Conservation (phyloP, 2,888 invertebrate species). For the Cantharis nigra region DNA sequence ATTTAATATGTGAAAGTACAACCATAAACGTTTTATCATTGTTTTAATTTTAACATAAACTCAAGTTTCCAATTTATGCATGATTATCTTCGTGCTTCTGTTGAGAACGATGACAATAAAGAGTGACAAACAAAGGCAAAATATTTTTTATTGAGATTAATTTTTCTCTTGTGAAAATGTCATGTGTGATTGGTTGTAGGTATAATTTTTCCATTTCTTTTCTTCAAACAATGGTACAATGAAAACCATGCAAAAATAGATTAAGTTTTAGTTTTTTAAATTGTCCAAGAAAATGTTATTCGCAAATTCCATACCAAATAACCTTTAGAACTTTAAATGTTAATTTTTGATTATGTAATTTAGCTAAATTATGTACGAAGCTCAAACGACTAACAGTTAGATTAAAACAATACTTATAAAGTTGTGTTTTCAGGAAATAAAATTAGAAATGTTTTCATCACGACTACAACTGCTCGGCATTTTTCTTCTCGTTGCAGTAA, state of each 20-base stretch:
- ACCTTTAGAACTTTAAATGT: neutral
- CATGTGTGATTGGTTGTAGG: neutral
- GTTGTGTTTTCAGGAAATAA: slow-evolving; percentile 19
- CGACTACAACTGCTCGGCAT: slow-evolving; percentile 11
- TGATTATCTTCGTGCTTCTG: neutral
- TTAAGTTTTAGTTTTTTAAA: neutral
- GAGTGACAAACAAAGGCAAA: neutral
- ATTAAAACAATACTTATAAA: neutral
- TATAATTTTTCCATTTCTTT: neutral
- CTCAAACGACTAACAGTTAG: neutral
- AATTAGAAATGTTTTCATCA: slow-evolving; percentile 16
- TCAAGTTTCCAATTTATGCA: neutral
- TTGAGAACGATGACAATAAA: neutral
- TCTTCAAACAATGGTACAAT: neutral
- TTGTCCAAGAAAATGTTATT: neutral
- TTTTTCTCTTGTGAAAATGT: neutral
- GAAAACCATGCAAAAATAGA: neutral
- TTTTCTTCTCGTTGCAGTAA: slow-evolving; percentile 1
- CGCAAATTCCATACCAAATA: neutral
- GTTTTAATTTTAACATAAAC: neutral
- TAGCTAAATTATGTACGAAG: neutral
- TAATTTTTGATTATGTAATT: neutral
- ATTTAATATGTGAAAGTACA: neutral
- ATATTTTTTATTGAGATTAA: neutral
- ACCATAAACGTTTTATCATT: neutral